phyloP scores from a whole-genome alignment of 30 jellyfish, hydroid and myxozoan genomes.

The Pseudorhiza aurosa region DNA sequence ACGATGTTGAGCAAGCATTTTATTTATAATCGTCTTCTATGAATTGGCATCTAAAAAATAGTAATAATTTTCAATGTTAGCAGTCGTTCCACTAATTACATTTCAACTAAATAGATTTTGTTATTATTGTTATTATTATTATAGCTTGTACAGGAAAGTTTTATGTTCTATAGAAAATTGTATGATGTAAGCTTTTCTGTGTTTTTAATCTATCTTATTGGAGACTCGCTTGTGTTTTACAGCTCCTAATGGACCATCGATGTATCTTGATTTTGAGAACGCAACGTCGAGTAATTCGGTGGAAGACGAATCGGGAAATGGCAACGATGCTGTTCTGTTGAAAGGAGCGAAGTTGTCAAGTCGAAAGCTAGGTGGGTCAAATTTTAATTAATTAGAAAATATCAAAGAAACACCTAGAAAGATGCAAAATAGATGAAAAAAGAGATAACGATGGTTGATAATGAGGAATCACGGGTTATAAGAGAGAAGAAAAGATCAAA shows the following conservation, averaged over 20 bases:
- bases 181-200: too few relatives aligned
- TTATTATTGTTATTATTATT: too few relatives aligned
- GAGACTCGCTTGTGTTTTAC: too few relatives aligned
- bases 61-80: too few relatives aligned
- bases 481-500: neutral
- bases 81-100: too few relatives aligned
- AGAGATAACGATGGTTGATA: neutral
- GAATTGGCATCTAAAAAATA: too few relatives aligned
- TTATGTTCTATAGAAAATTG: too few relatives aligned
- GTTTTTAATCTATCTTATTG: too few relatives aligned
- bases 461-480: neutral
- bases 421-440: neutral
- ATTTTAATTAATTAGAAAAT: neutral
- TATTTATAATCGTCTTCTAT: too few relatives aligned
- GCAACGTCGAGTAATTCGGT: slow-evolving; percentile 45
- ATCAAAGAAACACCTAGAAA: neutral
- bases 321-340: slow-evolving; percentile 78
- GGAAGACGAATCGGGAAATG: slow-evolving; percentile 74
- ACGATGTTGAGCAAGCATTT: too few relatives aligned
- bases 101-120: too few relatives aligned
- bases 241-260: slow-evolving; percentile 82
- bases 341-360: slow-evolving; percentile 90
- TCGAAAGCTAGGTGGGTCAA: slow-evolving; percentile 77
- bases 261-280: slow-evolving; percentile 86
- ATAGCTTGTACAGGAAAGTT: too few relatives aligned